These are phyloP conservation scores for Danio kyathit DNA, from an alignment of 2,797 vertebrate species.

Conservation along the genomic window DNA sequence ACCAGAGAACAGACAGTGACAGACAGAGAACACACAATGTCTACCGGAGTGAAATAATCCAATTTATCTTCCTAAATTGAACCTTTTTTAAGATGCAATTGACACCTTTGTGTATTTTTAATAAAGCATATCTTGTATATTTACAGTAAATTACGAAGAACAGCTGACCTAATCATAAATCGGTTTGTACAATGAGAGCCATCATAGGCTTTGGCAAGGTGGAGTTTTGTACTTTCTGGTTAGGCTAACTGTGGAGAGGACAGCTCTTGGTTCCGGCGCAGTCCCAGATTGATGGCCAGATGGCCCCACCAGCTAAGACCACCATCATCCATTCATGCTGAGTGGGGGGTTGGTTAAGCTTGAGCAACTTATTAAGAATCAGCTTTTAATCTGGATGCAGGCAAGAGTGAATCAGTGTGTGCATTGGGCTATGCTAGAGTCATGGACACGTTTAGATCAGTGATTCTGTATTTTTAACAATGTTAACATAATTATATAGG, in stretches of 20 bases:
- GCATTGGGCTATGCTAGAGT: not conserved
- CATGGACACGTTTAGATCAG: constrained; percentile 11
- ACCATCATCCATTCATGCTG: constrained; percentile 58
- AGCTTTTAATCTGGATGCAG: constrained; percentile 65
- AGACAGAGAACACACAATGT: not conserved
- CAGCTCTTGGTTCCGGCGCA: constrained; percentile 41
- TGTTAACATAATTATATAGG: not conserved
- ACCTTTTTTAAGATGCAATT: not conserved
- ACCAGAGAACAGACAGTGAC: not conserved
- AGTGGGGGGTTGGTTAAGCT: constrained; percentile 47
- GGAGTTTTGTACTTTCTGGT: constrained; percentile 19
- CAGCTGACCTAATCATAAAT: not conserved
- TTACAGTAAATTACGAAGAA: not conserved
- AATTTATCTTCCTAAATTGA: not conserved
- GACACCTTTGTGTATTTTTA: not conserved
- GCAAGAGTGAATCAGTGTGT: constrained; percentile 31
- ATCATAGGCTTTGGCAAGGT: constrained; percentile 7
- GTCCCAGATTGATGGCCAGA: constrained; percentile 76
- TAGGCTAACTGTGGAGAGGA: constrained; percentile 29
- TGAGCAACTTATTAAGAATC: constrained; percentile 70
- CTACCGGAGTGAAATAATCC: not conserved
- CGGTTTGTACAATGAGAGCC: constrained; percentile 17
- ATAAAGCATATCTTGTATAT: not conserved
- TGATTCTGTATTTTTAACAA: constrained; percentile 2
- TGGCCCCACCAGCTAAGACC: constrained; percentile 70